Evolutionary conservation across 2,113 vertebrate genomes (phyloP).

Genomic region (Origma solitaria): DNA sequence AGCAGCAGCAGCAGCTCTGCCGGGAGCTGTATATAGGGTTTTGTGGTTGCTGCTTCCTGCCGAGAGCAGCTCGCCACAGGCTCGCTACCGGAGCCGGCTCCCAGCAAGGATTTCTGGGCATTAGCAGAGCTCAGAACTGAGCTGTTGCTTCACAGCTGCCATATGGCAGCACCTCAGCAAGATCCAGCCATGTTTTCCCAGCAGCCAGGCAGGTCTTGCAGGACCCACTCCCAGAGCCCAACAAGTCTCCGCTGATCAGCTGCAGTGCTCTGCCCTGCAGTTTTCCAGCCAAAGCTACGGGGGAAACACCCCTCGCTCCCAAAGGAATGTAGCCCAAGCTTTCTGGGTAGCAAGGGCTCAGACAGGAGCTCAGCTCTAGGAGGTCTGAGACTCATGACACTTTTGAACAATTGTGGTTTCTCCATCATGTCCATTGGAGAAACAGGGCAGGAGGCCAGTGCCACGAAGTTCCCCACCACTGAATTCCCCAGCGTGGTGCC

Average conservation of each 20-base stretch:
- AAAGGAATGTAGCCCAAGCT: neutral
- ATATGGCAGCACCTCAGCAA: neutral
- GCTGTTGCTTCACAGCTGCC: neutral
- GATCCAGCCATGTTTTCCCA: neutral
- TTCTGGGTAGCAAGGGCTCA: neutral
- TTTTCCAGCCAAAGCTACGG: neutral
- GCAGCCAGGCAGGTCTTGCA: neutral
- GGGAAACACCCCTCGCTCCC: neutral
- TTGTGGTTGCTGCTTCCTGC: constrained; percentile 53
- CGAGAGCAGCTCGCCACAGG: neutral
- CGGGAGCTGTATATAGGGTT: constrained; percentile 1
- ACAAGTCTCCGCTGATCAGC: fast-evolving
- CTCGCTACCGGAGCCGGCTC: neutral
- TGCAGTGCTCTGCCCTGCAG: fast-evolving
- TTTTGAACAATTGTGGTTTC: neutral
- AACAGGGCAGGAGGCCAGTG: neutral
- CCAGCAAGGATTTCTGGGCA: neutral
- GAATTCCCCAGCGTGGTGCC: fast-evolving
- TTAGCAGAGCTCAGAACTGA: neutral
- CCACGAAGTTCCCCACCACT: neutral
- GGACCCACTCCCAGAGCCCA: neutral
- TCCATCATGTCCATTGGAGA: neutral
- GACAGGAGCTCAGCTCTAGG: neutral
- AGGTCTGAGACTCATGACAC: neutral
- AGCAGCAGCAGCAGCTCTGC: constrained; percentile 31